phyloP scores from a whole-genome alignment of 2,888 invertebrate genomes.

The Oxyteleia sp. region DNA sequence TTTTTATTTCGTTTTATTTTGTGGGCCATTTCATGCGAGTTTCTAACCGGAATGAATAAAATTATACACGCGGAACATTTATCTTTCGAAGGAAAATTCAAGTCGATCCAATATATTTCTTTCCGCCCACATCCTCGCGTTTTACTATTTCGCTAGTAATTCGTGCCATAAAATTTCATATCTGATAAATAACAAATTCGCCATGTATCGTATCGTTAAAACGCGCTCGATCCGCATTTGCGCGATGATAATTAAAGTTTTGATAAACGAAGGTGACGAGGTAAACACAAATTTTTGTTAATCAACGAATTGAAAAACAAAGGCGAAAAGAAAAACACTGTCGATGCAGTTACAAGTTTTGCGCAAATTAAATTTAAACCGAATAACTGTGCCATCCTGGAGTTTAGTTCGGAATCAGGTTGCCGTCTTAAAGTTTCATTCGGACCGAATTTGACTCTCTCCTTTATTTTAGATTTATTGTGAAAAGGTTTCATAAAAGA shows the following conservation, averaged over 20 bases:
- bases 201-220: not conserved
- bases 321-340: too few species aligned
- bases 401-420: too few species aligned
- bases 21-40: constrained; percentile 11
- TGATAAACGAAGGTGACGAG: too few species aligned
- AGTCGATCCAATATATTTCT: constrained; percentile 51
- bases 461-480: constrained; percentile 55
- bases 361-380: too few species aligned
- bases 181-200: not conserved
- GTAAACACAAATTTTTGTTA: too few species aligned
- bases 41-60: constrained; percentile 43
- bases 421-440: too few species aligned
- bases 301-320: too few species aligned
- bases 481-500: constrained; percentile 45
- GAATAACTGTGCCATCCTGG: too few species aligned
- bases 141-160: constrained; percentile 40
- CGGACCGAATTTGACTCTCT: constrained; percentile 44
- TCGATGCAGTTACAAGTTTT: too few species aligned
- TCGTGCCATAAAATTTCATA: constrained; percentile 39
- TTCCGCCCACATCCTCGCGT: too few species aligned
- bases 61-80: constrained; percentile 54
- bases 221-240: too few species aligned
- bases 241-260: too few species aligned
- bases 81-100: constrained; percentile 45
- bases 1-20: constrained; percentile 30